Evolutionary conservation across 2,888 invertebrate species (phyloP).

Genomic region (Rugalucina vietnamica): DNA sequence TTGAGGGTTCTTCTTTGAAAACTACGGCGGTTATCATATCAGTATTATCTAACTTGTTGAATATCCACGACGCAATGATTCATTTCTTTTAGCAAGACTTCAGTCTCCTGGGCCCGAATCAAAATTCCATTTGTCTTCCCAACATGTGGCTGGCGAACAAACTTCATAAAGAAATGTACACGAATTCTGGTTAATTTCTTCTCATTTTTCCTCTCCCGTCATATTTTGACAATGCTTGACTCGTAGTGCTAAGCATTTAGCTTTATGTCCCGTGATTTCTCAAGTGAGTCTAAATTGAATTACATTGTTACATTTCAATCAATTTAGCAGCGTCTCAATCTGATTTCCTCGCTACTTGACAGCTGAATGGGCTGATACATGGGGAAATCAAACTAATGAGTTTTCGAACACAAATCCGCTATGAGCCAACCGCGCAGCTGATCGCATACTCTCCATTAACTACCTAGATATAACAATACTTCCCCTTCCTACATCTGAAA

Average conservation of each 20-base stretch:
- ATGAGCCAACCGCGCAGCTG: no score
- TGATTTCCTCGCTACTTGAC: neutral
- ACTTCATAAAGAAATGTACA: neutral
- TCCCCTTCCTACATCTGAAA: no score
- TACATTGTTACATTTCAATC: constrained; percentile 66
- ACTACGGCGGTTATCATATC: no score
- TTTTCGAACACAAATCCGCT: no score
- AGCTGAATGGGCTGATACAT: no score
- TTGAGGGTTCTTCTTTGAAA: no score
- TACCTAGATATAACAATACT: no score
- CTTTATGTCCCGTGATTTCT: constrained; percentile 57
- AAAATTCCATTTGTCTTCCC: neutral
- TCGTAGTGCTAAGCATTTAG: constrained; percentile 57
- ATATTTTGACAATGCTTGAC: neutral
- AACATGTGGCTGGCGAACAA: neutral
- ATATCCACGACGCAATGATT: neutral
- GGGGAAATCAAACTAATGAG: no score
- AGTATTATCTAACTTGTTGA: no score
- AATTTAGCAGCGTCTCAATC: constrained; percentile 47
- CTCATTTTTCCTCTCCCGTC: neutral
- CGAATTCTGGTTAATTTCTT: neutral
- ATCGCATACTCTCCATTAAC: no score
- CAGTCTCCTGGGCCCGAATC: neutral
- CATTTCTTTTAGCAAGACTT: neutral
- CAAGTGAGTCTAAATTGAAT: constrained; percentile 60